These are phyloP conservation scores for Chelon labrosus DNA, from an alignment of 2,797 vertebrate genomes.

Conservation along the genomic window DNA sequence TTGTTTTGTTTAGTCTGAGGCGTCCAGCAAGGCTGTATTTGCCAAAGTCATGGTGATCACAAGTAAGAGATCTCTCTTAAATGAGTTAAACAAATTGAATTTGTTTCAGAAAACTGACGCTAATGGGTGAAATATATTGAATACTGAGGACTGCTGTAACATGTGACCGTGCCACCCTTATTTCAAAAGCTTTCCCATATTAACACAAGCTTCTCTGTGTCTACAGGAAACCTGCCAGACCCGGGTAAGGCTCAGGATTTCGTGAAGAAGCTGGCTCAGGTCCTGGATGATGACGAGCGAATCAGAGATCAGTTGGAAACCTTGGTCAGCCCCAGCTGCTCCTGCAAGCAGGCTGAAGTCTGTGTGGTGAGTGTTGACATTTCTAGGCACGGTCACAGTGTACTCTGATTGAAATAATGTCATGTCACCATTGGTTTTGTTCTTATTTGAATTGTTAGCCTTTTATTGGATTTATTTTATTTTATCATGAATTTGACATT, in stretches of 20 bases:
- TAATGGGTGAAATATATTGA: not conserved
- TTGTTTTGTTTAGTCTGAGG: conserved; percentile 89
- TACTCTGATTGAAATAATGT: not conserved
- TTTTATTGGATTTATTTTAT: not conserved
- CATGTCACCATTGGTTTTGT: not conserved
- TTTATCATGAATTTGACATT: not conserved
- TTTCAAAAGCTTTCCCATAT: not conserved
- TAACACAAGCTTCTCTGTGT: conserved; percentile 17
- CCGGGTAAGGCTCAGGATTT: conserved; percentile 99
- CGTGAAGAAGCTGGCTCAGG: conserved; percentile 98
- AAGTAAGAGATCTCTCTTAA: conserved; percentile 86
- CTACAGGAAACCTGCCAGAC: conserved; percentile 94
- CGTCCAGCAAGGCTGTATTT: conserved; percentile 96
- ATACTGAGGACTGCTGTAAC: not conserved
- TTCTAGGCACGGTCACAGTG: not conserved
- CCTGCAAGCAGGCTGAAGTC: conserved; percentile 97
- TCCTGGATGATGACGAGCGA: conserved; percentile 96
- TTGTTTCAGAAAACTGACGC: not conserved
- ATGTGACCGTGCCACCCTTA: not conserved
- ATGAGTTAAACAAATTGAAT: not conserved
- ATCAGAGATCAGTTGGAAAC: conserved; percentile 95
- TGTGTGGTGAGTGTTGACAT: conserved; percentile 91
- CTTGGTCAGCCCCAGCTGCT: conserved; percentile 95
- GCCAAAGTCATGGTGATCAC: conserved; percentile 99
- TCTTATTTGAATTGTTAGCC: not conserved